These are phyloP conservation scores for Ovibos moschatus DNA, from an alignment of 2,113 vertebrate species.

Conservation along the genomic window DNA sequence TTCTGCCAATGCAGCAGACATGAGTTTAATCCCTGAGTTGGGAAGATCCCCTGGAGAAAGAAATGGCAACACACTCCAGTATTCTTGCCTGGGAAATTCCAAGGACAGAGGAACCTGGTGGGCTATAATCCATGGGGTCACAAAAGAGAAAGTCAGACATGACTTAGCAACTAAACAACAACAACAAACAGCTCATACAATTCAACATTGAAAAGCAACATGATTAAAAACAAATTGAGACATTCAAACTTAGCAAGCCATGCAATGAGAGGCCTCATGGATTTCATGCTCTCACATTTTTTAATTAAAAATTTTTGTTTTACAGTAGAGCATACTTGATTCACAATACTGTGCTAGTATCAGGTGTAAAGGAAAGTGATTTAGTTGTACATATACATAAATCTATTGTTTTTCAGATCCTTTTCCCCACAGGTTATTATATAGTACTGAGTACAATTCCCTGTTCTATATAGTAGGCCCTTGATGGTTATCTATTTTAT, in stretches of 20 bases:
- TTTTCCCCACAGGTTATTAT: neutral
- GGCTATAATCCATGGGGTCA: neutral
- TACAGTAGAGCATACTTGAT: neutral
- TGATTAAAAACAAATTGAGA: neutral
- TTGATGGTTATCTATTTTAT: neutral
- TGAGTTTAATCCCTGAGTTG: neutral
- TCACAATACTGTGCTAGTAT: neutral
- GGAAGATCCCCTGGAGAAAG: neutral
- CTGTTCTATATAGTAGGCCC: neutral
- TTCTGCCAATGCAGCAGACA: neutral
- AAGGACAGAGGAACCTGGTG: neutral
- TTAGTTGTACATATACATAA: neutral
- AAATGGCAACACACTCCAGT: neutral
- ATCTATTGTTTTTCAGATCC: neutral
- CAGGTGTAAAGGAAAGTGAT: neutral
- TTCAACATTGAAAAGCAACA: neutral
- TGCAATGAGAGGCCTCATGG: neutral
- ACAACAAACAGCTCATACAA: neutral
- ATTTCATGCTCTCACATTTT: neutral
- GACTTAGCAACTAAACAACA: neutral
- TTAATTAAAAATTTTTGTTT: neutral
- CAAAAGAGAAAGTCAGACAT: neutral
- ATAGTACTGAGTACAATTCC: neutral
- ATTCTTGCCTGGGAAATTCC: neutral
- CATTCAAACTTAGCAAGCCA: neutral